These are phyloP conservation scores for Thalpophila matura DNA, from an alignment of 2,888 invertebrate genomes.

Conservation along the genomic window DNA sequence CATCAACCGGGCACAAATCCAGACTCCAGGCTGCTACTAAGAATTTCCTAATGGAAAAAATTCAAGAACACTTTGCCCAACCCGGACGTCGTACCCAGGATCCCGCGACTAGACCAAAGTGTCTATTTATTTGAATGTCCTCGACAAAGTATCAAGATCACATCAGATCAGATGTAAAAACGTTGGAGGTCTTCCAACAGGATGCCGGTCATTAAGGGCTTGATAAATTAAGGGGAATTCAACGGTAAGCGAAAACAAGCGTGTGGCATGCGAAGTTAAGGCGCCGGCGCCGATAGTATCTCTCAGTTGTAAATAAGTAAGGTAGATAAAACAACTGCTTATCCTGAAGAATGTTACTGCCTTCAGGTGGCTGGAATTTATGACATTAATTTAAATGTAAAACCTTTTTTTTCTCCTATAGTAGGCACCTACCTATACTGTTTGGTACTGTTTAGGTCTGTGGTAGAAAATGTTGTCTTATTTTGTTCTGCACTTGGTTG, in stretches of 20 bases:
- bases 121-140: not conserved
- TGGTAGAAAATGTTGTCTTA: too few relatives aligned
- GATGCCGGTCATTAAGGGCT: slow-evolving; percentile 38
- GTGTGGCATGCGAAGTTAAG: slow-evolving; percentile 50
- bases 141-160: not conserved
- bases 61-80: too few relatives aligned
- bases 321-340: slow-evolving; percentile 33
- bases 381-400: not conserved
- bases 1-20: too few relatives aligned
- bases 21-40: too few relatives aligned
- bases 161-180: not conserved
- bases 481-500: too few relatives aligned
- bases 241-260: slow-evolving; percentile 38
- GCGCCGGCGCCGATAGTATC: slow-evolving; percentile 41
- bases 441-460: too few relatives aligned
- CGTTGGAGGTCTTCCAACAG: slow-evolving; percentile 13
- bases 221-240: slow-evolving; percentile 39
- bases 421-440: not conserved
- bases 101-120: too few relatives aligned
- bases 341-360: slow-evolving; percentile 16
- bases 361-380: not conserved
- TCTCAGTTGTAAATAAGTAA: slow-evolving; percentile 40
- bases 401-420: not conserved
- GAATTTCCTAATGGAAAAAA: too few relatives aligned
- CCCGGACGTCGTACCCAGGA: too few relatives aligned